phyloP scores from a whole-genome alignment of 2,797 vertebrate species.

The Lepilemur septentrionalis region DNA sequence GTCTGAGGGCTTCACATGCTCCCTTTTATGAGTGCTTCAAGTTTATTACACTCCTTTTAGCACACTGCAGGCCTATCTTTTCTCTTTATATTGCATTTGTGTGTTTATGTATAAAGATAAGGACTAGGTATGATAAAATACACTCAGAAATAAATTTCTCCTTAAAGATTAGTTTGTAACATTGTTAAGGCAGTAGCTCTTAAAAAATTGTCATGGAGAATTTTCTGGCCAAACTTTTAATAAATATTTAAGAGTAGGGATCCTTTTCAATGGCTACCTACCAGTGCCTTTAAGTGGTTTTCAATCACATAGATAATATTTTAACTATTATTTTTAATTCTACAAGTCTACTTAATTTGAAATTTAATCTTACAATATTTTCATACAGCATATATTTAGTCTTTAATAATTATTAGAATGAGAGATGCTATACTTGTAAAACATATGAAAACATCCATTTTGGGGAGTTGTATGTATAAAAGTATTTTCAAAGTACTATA shows the following conservation, averaged over 20 bases:
- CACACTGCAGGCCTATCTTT: not conserved
- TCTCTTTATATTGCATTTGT: not conserved
- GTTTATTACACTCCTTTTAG: not conserved
- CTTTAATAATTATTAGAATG: not conserved
- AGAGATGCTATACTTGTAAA: not conserved
- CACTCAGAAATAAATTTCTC: not conserved
- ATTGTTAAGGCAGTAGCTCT: not conserved
- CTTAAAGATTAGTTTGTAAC: not conserved
- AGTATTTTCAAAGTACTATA: not conserved
- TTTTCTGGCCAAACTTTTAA: not conserved
- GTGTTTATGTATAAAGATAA: not conserved
- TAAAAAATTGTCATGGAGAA: not conserved
- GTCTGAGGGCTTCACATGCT: not conserved
- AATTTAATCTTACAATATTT: constrained; percentile 26
- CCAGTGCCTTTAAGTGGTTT: not conserved
- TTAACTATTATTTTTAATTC: not conserved
- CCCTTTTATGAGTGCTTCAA: not conserved
- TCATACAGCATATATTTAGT: not conserved
- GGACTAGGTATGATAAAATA: not conserved
- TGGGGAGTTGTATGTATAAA: not conserved
- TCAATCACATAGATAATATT: not conserved
- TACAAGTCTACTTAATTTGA: not conserved
- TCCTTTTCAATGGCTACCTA: not conserved
- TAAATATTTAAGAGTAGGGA: not conserved
- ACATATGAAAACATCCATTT: not conserved